Evolutionary conservation across 2,797 vertebrate genomes (phyloP).

Genomic region (Acipenser transmontanus): DNA sequence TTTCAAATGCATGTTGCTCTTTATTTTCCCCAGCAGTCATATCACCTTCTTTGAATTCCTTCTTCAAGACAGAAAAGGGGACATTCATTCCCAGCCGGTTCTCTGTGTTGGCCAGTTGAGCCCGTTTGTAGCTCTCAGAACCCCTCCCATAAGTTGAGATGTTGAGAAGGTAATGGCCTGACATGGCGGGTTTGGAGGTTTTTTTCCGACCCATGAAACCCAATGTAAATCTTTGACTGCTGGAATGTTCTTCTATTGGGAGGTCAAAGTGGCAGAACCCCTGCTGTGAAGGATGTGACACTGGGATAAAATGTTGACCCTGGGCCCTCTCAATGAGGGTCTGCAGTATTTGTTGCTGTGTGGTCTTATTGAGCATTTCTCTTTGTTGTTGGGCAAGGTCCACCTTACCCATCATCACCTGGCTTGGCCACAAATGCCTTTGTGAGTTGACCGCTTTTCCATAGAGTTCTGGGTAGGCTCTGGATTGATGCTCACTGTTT

Average conservation of each 20-base stretch:
- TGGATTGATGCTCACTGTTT: slow-evolving; percentile 12
- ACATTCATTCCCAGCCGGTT: slow-evolving; percentile 30
- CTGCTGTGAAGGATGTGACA: slow-evolving; percentile 53
- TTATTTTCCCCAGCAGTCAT: slow-evolving; percentile 22
- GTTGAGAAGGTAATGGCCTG: slow-evolving; percentile 93
- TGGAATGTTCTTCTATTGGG: slow-evolving; percentile 40
- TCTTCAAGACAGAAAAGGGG: slow-evolving; percentile 44
- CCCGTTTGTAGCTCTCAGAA: slow-evolving; percentile 70
- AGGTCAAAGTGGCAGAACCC: slow-evolving; percentile 50
- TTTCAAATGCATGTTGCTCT: slow-evolving; percentile 34
- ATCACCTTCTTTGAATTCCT: slow-evolving; percentile 51
- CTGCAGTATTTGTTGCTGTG: slow-evolving; percentile 81
- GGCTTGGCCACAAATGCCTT: slow-evolving; percentile 47
- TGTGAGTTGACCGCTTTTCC: slow-evolving; percentile 16
- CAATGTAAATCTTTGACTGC: slow-evolving; percentile 62
- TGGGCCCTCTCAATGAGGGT: slow-evolving; percentile 72
- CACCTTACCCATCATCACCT: slow-evolving; percentile 46
- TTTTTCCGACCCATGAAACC: slow-evolving; percentile 79
- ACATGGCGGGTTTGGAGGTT: slow-evolving; percentile 82
- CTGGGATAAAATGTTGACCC: slow-evolving; percentile 48
- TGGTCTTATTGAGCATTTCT: slow-evolving; percentile 68
- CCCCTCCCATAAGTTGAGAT: slow-evolving; percentile 89
- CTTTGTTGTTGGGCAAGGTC: slow-evolving; percentile 50
- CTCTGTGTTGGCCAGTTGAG: slow-evolving; percentile 39
- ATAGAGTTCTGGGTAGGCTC: slow-evolving; percentile 18